Conservation (phyloP, 1,140 invertebrate genomes). For the Agrypnia vestita region DNA sequence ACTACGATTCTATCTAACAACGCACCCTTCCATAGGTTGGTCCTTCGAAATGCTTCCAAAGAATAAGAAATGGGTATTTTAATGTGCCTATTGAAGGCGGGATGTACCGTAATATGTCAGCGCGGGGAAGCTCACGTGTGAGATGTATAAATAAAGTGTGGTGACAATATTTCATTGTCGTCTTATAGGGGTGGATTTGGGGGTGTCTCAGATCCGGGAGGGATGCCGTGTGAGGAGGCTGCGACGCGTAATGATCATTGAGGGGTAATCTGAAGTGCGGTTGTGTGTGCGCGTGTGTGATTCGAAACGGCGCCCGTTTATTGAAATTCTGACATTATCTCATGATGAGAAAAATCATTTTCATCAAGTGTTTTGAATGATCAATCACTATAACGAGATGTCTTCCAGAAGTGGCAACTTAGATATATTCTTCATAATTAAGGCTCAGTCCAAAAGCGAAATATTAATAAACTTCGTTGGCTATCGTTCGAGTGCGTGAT, state of each 20-base stretch:
- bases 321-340: too few species aligned
- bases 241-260: constrained; percentile 20
- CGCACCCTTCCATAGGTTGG: constrained; percentile 17
- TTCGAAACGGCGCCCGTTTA: too few species aligned
- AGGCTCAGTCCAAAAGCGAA: too few species aligned
- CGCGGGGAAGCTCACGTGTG: constrained; percentile 9
- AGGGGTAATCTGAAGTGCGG: constrained; percentile 7
- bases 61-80: constrained; percentile 55
- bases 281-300: too few species aligned
- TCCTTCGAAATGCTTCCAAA: constrained; percentile 11
- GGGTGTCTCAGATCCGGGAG: not conserved
- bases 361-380: too few species aligned
- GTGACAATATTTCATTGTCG: constrained; percentile 60
- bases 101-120: constrained; percentile 47
- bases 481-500: too few species aligned
- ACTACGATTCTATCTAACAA: not conserved
- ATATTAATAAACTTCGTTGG: too few species aligned
- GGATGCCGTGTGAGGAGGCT: not conserved
- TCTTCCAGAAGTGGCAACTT: too few species aligned
- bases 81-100: constrained; percentile 51
- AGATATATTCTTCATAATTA: too few species aligned
- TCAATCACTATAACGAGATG: too few species aligned
- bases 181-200: constrained; percentile 52
- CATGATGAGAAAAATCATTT: too few species aligned
- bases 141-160: constrained; percentile 59